Base-by-base conservation (phyloP, 2,797 vertebrate species). In the Pipistrellus pipistrellus region DNA sequence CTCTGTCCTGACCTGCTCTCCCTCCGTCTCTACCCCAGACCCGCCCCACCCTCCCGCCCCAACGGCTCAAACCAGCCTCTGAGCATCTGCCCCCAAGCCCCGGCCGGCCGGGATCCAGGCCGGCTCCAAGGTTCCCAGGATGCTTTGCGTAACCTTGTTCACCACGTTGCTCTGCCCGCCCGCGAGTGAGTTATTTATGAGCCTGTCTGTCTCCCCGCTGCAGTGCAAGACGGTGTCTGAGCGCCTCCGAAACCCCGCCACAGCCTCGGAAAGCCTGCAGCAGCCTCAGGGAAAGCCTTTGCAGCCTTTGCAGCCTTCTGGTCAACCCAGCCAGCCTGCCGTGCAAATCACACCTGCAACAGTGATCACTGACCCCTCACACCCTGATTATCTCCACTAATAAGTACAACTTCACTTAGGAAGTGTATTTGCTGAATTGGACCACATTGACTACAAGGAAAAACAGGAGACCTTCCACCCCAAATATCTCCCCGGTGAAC, bases 161-260 rank as follows among this genome's bases (percentile, higher is more conserved):
- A 83, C 51, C 68, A 66, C 0, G 2, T 27, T 25, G 20, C 21
- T 82, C 77, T 32, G 72, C 72, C 51, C 3, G 9, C n/a, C 89
- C 12, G 59, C 76, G 68, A 91, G 76, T 69, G 76, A 91, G 76
- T 90, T 96, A 93, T 91, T 94, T 93, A 86, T 88, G 72, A 68
- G 72, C 64, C 83, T 84, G 78, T 91, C 83, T 84, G 78, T 91
- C 78, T 94, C 68, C 80, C 48, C 0, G 7, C 68, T 59, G n/a
- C n/a, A 77, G 55, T 53, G 69, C 32, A 69, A 93, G 69, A 64
- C 23, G 8, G 2, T 82, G 48, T 87, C 80, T 59, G 85, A 78
- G 71, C 30, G 4, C 18, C 73, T 83, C 88, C 38, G 92, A 77
- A 71, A 66, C 62, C 53, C 81, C 27, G 23, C 30, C 9, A 14